Percentiles rank a stretch among this genome's conserved stretches.
Conservation (phyloP, 2,797 vertebrate species). For the Oreochromis mossambicus region DNA sequence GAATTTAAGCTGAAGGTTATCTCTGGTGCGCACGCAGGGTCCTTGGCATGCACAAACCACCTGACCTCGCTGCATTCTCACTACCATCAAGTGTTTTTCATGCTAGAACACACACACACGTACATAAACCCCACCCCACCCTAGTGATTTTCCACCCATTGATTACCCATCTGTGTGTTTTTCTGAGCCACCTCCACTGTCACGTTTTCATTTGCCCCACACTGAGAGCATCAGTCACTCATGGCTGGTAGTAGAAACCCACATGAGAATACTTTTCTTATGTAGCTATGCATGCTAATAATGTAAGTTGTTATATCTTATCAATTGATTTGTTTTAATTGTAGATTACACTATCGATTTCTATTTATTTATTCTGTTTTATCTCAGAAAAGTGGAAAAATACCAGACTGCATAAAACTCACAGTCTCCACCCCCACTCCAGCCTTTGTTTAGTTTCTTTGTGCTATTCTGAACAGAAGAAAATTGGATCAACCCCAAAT, state of each 20-base stretch:
- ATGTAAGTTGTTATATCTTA: not conserved
- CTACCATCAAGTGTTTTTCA: not conserved
- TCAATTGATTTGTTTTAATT: not conserved
- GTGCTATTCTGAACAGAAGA: not conserved
- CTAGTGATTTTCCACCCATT: constrained; percentile 56
- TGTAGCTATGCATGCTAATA: not conserved
- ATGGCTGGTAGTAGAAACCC: not conserved
- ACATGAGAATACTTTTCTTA: not conserved
- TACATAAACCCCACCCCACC: not conserved
- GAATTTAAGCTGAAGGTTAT: constrained; percentile 56
- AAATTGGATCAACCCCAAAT: not conserved
- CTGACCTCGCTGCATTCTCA: not conserved
- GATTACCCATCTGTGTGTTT: constrained; percentile 40
- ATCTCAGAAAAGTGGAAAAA: not conserved
- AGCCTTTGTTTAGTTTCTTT: not conserved
- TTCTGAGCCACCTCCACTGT: not conserved
- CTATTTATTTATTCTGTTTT: not conserved
- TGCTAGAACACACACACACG: not conserved
- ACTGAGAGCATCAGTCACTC: not conserved
- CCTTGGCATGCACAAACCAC: not conserved
- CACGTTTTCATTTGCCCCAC: not conserved
- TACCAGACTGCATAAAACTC: not conserved
- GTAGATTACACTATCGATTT: not conserved
- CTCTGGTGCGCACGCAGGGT: constrained; percentile 31
- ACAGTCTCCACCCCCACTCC: not conserved